Conservation (phyloP, 2,797 vertebrate genomes). For the Adelosebastes latens region DNA sequence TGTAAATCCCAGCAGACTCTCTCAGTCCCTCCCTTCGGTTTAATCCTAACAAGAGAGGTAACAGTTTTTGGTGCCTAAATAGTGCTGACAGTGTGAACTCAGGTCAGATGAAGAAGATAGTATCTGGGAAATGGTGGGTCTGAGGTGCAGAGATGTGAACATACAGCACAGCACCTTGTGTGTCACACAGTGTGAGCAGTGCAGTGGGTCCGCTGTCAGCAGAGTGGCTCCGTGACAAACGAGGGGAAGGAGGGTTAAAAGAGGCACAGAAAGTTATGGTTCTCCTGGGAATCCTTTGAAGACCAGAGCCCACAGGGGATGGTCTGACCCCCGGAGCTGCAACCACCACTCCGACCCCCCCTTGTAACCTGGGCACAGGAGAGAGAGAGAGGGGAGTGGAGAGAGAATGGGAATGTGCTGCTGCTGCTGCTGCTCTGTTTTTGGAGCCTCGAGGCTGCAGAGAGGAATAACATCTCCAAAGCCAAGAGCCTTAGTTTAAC, state of each 20-base stretch:
- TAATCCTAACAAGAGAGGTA: constrained; percentile 15
- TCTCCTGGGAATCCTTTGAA: constrained; percentile 54
- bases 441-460: constrained; percentile 11
- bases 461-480: constrained; percentile 31
- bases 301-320: constrained; percentile 32
- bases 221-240: constrained; percentile 48
- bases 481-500: constrained; percentile 8
- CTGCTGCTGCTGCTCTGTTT: constrained; percentile 22
- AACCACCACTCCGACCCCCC: not conserved
- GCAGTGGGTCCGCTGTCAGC: constrained; percentile 65
- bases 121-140: not conserved
- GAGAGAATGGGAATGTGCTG: constrained; percentile 5
- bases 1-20: constrained; percentile 38
- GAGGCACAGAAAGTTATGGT: constrained; percentile 31
- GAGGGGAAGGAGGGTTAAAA: constrained; percentile 64
- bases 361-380: not conserved
- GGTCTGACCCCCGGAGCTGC: constrained; percentile 22
- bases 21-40: constrained; percentile 15
- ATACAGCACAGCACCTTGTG: not conserved
- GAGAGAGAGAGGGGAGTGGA: not conserved
- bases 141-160: constrained; percentile 36
- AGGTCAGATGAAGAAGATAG: constrained; percentile 28
- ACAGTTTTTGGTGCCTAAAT: constrained; percentile 21
- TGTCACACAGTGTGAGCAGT: constrained; percentile 21
- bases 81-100: constrained; percentile 56